These are phyloP conservation scores for Listrodromus nycthemerus DNA, from an alignment of 2,888 invertebrate species.

Conservation along the genomic window DNA sequence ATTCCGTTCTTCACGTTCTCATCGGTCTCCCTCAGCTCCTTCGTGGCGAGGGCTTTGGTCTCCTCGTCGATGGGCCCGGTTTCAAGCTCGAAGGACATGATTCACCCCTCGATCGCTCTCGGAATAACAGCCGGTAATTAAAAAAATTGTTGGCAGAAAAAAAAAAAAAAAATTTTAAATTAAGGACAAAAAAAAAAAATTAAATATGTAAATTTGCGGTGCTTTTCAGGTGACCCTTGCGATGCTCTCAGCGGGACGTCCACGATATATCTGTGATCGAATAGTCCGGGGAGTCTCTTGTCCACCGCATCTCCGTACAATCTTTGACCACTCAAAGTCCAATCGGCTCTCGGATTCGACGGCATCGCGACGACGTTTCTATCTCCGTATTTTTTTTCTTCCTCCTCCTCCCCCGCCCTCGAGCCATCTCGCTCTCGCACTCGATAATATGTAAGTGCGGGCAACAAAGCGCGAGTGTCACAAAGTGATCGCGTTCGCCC, in stretches of 20 bases:
- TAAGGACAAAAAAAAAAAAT: neutral
- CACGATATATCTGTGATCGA: conserved; percentile 79
- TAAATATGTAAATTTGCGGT: neutral
- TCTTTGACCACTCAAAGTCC: conserved; percentile 83
- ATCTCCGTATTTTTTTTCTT: conserved; percentile 2
- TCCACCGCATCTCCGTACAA: conserved; percentile 78
- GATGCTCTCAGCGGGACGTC: conserved; percentile 76
- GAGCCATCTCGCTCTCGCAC: conserved; percentile 12
- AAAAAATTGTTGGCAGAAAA: conserved; percentile 1
- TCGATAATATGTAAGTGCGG: conserved; percentile 23
- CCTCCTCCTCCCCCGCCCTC: neutral
- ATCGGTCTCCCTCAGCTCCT: conserved; percentile 84
- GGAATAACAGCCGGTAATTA: neutral
- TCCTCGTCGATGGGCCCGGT: conserved; percentile 74
- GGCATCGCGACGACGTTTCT: conserved; percentile 20
- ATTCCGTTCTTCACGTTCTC: conserved; percentile 82
- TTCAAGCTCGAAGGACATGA: conserved; percentile 76
- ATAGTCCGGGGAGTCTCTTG: conserved; percentile 77
- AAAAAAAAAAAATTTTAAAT: neutral
- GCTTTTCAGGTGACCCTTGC: conserved; percentile 55
- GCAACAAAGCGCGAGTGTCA: conserved; percentile 11
- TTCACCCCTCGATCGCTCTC: neutral
- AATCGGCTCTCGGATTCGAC: conserved; percentile 71
- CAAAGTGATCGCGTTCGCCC: conserved; percentile 16
- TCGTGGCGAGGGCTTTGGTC: conserved; percentile 78